Conservation (phyloP, 2,888 invertebrate species). For the Trypoxylon attenuatum region DNA sequence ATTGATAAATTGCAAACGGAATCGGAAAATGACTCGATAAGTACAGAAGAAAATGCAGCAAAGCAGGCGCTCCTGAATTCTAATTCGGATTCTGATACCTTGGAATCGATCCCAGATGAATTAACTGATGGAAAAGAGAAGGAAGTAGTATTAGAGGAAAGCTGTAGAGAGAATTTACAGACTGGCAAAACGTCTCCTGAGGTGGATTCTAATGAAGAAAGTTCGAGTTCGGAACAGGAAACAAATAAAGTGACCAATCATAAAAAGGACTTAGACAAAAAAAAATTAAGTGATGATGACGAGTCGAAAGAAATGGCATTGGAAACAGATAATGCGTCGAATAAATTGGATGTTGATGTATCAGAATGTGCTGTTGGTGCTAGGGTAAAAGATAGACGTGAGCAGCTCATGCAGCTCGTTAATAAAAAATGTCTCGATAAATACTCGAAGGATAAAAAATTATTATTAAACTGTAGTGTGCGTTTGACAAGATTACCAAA, state of each 20-base stretch:
- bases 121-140: no score
- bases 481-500: conserved; percentile 53
- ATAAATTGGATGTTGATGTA: neutral
- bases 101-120: no score
- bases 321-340: neutral
- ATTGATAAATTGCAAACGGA: neutral
- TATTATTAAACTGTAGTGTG: conserved; percentile 55
- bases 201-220: conserved; percentile 26
- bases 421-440: conserved; percentile 48
- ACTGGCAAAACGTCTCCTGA: no score
- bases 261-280: neutral
- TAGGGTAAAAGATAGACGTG: conserved; percentile 32
- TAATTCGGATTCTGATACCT: conserved; percentile 54
- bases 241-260: no score
- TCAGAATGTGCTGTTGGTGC: neutral
- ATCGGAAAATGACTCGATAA: no score
- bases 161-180: no score
- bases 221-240: conserved; percentile 27
- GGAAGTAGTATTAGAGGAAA: no score
- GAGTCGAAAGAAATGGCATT: neutral
- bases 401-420: no score
- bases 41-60: conserved; percentile 25
- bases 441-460: conserved; percentile 58
- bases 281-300: neutral
- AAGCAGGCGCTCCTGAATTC: conserved; percentile 43